Conservation (phyloP, 2,888 invertebrate species). For the Tetanocera ferruginea region DNA sequence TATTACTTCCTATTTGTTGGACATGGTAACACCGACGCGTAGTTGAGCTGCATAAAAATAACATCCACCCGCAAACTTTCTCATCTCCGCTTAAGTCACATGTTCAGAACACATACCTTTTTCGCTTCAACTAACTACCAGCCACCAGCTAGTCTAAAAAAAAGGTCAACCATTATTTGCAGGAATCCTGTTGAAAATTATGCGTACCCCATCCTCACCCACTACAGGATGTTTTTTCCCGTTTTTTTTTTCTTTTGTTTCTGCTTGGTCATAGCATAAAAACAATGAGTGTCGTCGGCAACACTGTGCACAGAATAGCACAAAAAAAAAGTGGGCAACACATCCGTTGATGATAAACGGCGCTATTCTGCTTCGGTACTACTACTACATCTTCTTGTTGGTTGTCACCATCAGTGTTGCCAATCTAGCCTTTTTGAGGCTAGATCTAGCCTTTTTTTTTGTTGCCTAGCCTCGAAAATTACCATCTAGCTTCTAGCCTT, state of each 20-base stretch:
- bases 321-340: conserved; percentile 34
- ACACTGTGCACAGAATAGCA: conserved; percentile 12
- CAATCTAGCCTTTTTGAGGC: too few species aligned
- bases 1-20: conserved; percentile 66
- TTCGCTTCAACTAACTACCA: not conserved
- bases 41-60: too few species aligned
- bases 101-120: not conserved
- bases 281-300: conserved; percentile 56
- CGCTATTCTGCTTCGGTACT: conserved; percentile 4
- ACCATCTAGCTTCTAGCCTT: too few species aligned
- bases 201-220: conserved; percentile 37
- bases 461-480: too few species aligned
- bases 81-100: too few species aligned
- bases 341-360: conserved; percentile 45
- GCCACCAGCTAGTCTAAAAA: not conserved
- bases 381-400: conserved; percentile 28
- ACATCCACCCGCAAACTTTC: too few species aligned
- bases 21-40: conserved; percentile 19
- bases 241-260: not conserved
- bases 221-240: not conserved
- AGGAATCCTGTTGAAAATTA: conserved; percentile 53
- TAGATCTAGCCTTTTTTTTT: too few species aligned
- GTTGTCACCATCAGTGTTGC: not conserved
- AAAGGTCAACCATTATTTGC: conserved; percentile 50
- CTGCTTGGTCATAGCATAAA: conserved; percentile 50